Conservation (phyloP, 2,888 invertebrate species). For the Heteropelma amictum region DNA sequence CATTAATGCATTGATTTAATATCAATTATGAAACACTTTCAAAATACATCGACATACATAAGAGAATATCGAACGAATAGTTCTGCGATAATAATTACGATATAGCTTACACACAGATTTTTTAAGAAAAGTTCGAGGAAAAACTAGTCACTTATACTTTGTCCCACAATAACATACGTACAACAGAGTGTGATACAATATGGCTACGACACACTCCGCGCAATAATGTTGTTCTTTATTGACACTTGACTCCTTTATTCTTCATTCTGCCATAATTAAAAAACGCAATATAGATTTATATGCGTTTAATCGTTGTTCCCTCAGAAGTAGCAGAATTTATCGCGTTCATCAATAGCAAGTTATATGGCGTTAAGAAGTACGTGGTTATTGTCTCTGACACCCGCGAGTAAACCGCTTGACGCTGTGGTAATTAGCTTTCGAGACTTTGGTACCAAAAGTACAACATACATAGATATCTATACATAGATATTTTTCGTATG, state of each 20-base stretch:
- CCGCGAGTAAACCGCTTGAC: slow-evolving; percentile 39
- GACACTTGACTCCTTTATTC: not conserved
- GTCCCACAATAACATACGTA: not conserved
- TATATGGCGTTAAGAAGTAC: slow-evolving; percentile 10
- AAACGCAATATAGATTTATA: not conserved
- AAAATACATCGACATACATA: not conserved
- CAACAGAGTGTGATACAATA: too few relatives aligned
- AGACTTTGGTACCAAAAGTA: slow-evolving; percentile 36
- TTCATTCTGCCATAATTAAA: not conserved
- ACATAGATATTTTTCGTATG: not conserved
- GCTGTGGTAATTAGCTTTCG: slow-evolving; percentile 46
- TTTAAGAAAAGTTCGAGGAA: not conserved
- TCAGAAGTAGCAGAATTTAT: not conserved
- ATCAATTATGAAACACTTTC: not conserved
- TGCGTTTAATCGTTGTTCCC: not conserved
- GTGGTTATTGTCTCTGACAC: slow-evolving; percentile 14
- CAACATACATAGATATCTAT: not conserved
- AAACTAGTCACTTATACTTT: not conserved
- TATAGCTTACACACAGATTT: not conserved
- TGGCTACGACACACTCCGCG: not conserved
- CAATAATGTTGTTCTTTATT: not conserved
- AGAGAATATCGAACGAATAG: not conserved
- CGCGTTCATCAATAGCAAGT: not conserved
- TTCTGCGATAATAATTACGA: not conserved
- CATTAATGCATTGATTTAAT: not conserved